Conservation (phyloP, 2,888 invertebrate species). For the Lasioglossum villosulum region DNA sequence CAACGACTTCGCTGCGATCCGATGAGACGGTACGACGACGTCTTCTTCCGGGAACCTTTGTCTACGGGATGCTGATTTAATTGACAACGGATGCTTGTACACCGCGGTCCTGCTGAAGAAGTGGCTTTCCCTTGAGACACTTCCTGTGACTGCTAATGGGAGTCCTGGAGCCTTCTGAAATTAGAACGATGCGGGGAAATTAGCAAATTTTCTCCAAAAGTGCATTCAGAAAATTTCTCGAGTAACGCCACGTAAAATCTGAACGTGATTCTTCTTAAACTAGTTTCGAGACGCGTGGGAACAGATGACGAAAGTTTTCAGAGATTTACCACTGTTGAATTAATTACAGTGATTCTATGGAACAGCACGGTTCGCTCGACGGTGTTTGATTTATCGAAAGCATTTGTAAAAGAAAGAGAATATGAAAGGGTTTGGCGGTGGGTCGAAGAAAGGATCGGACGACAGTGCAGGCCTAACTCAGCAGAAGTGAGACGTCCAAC, state of each 20-base stretch:
- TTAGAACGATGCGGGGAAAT: neutral
- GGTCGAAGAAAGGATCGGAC: neutral
- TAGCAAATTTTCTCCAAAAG: neutral
- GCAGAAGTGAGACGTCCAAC: neutral
- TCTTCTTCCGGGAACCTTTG: constrained; percentile 53
- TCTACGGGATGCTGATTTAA: constrained; percentile 38
- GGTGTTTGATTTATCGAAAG: neutral
- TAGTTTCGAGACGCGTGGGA: neutral
- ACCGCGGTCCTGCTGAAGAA: neutral
- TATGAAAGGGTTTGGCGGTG: neutral
- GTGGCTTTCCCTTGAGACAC: neutral
- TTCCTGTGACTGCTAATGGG: neutral
- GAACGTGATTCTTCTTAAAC: neutral
- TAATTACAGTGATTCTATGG: constrained; percentile 1
- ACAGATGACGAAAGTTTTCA: neutral
- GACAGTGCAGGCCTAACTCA: neutral
- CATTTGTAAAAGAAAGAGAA: neutral
- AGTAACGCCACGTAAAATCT: neutral
- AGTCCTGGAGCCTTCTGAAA: neutral
- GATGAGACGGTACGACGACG: constrained; percentile 65
- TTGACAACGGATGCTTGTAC: constrained; percentile 16
- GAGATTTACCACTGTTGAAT: neutral
- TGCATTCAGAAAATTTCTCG: neutral
- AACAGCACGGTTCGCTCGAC: neutral
- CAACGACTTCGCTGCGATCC: constrained; percentile 64